Evolutionary conservation across 1,140 invertebrate genomes (phyloP).

Genomic region (Sarcophaga peregrina): DNA sequence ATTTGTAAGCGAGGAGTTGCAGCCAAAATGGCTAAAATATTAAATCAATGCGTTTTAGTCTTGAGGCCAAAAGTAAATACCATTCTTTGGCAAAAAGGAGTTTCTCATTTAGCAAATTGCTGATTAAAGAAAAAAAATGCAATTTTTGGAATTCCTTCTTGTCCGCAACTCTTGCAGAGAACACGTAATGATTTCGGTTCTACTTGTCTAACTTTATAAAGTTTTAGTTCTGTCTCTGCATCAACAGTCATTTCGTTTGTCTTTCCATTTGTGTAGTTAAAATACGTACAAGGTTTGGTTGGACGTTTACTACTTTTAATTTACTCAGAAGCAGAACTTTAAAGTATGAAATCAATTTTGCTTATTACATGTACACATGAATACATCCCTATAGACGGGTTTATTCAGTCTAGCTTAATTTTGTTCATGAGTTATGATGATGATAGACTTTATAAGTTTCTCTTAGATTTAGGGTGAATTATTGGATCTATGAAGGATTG

Average conservation of each 20-base stretch:
- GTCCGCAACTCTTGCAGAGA: neutral
- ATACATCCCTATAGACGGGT: no score
- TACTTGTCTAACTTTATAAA: neutral
- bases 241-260: neutral
- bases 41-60: neutral
- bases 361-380: no score
- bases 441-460: no score
- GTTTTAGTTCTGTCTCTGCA: no score
- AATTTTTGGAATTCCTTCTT: neutral
- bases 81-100: neutral
- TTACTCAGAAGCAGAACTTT: neutral
- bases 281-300: no score
- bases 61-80: slow-evolving; percentile 12
- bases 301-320: no score
- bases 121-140: neutral
- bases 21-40: neutral
- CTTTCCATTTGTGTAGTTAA: neutral
- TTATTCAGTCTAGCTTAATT: no score
- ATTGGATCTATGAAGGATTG: no score
- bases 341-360: neutral
- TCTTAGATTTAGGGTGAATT: no score
- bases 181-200: neutral
- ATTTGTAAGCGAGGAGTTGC: slow-evolving; percentile 14
- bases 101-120: neutral
- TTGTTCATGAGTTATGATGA: no score